Percentiles rank a stretch among this genome's conserved stretches.
Conservation (phyloP, 2,888 invertebrate species). For the Globia sparganii region DNA sequence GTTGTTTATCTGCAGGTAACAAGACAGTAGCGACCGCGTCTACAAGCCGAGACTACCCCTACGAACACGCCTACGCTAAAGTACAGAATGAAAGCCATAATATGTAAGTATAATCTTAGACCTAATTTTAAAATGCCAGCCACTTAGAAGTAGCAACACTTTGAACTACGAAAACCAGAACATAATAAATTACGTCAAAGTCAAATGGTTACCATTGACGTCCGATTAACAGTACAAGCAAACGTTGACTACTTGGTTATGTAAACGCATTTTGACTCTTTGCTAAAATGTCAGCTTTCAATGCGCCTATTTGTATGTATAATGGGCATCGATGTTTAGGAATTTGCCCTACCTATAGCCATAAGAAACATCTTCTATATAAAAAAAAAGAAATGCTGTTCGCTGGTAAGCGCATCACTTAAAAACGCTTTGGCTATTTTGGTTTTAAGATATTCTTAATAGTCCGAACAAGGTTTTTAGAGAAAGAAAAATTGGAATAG, state of each 20-base stretch:
- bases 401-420: background rate
- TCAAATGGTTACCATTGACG: background rate
- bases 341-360: background rate
- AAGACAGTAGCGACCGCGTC: slow-evolving; percentile 80
- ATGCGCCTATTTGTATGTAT: background rate
- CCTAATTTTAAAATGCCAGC: background rate
- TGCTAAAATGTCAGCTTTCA: background rate
- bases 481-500: background rate
- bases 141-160: slow-evolving; percentile 2
- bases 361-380: background rate
- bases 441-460: background rate
- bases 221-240: background rate
- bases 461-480: background rate
- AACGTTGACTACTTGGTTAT: background rate
- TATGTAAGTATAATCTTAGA: slow-evolving; percentile 75
- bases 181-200: background rate
- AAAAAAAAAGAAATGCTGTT: background rate
- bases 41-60: slow-evolving; percentile 90
- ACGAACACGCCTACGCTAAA: slow-evolving; percentile 94
- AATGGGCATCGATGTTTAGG: background rate
- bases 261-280: background rate
- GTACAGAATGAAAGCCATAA: slow-evolving; percentile 90
- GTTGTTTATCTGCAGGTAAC: slow-evolving; percentile 75
- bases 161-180: background rate
- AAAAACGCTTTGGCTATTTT: background rate